Evolutionary conservation across 2,888 invertebrate genomes (phyloP), one percentile per base, ranked within the genome.

Genomic region (Dynastes grantii): DNA sequence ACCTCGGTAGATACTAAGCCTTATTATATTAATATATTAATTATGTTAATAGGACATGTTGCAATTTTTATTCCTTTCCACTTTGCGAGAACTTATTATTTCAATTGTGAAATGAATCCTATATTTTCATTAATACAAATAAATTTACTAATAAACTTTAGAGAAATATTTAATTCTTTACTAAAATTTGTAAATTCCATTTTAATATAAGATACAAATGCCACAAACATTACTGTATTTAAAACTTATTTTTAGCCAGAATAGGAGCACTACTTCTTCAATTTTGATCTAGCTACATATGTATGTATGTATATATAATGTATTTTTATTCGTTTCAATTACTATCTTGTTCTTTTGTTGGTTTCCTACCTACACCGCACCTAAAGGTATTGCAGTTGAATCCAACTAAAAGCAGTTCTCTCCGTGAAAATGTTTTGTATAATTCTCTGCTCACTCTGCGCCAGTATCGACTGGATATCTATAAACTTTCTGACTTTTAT

Each of bases 341-440:
- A 37, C 32, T 45, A 1, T 11, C 45, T 45, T 45, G 11, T 45
- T 45, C 63, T 32, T 29, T 29, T 63, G 32, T 29, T 63, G 63
- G 9, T 32, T 63, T 29, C 29, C 27, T 67, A 76, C 55, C 53
- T 78, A 71, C n/a, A 68, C 63, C 71, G 61, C 63, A 70, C 71
- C 71, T 63, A 40, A 9, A 29, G 58, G n/a, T 40, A 73, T 49
- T 73, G 32, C 73, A 55, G 78, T 75, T 73, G 22, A 29, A 78
- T 78, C 78, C 75, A 78, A 78, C 22, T 55, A 53, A 55, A 64
- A 51, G 63, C 78, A 73, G 78, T 78, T 78, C n/a, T 55, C 51
- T 63, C 71, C 51, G 65, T 32, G 51, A 65, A 78, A 64, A 64
- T 71, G 37, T 51, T 64, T 64, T 13, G 27, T 78, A 16, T 40